These are phyloP conservation scores for Propithecus deckenii DNA, from an alignment of 2,797 vertebrate species.

Conservation along the genomic window DNA sequence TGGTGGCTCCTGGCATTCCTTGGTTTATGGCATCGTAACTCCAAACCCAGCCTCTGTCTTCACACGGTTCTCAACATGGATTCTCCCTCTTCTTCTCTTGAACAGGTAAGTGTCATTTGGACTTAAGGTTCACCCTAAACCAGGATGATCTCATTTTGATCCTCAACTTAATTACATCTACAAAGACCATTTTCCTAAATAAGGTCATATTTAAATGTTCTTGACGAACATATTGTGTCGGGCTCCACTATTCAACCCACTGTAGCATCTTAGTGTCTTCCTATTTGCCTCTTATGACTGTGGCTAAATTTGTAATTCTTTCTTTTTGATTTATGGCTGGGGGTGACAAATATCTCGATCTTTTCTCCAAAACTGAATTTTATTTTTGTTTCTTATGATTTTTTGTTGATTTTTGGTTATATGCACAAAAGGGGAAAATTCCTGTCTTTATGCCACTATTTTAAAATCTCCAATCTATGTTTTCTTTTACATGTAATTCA, in stretches of 20 bases:
- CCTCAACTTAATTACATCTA: background rate
- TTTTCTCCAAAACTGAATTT: background rate
- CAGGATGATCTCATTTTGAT: background rate
- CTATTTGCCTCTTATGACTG: background rate
- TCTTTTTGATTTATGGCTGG: background rate
- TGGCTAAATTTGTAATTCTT: background rate
- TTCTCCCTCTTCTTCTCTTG: background rate
- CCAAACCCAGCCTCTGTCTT: background rate
- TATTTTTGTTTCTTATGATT: background rate
- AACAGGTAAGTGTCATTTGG: background rate
- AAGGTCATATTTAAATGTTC: background rate
- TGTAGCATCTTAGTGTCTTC: background rate
- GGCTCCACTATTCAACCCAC: background rate
- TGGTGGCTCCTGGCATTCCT: no score
- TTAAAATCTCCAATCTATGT: background rate
- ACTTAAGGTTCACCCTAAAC: background rate
- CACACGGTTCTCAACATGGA: fast-evolving
- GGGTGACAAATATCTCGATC: background rate
- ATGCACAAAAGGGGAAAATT: background rate
- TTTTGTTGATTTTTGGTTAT: background rate
- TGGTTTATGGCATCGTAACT: background rate
- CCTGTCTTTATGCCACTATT: background rate
- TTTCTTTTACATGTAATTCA: background rate
- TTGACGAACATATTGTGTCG: background rate
- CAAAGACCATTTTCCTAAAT: background rate